Conservation (phyloP, 2,888 invertebrate species). For the Chaetogeoica ovagalla region DNA sequence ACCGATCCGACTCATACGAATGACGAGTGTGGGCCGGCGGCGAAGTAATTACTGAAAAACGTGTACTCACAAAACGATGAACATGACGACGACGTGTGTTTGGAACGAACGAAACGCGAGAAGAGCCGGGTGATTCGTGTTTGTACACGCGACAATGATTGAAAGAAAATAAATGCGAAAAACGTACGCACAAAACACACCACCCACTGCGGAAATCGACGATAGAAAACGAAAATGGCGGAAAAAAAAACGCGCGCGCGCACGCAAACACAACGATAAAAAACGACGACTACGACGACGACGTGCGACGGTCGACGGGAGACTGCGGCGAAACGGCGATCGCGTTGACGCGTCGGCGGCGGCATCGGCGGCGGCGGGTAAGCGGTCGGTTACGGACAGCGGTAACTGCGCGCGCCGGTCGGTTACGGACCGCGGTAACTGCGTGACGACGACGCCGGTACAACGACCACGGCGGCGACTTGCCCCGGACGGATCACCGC, state of each 20-base stretch:
- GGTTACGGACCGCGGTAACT: slow-evolving; percentile 39
- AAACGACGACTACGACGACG: not conserved
- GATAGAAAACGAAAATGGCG: not conserved
- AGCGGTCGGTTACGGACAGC: not conserved
- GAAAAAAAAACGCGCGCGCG: not conserved
- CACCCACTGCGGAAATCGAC: not conserved
- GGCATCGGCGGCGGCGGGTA: slow-evolving; percentile 10
- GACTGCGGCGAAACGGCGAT: not conserved
- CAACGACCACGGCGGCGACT: slow-evolving; percentile 16
- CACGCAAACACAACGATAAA: not conserved
- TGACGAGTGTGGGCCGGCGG: too few species aligned
- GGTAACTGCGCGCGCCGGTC: not conserved
- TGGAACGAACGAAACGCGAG: too few species aligned
- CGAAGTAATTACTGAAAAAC: too few species aligned
- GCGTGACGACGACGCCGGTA: slow-evolving; percentile 14
- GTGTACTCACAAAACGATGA: too few species aligned
- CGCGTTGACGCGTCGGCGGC: slow-evolving; percentile 4
- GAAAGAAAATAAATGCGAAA: not conserved
- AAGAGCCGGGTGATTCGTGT: not conserved
- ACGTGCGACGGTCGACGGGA: not conserved
- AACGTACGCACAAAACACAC: not conserved
- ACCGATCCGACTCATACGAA: too few species aligned
- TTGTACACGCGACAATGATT: too few species aligned
- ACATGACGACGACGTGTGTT: too few species aligned
- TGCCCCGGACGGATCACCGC: not conserved